Percentiles rank a stretch among this genome's conserved stretches.
These are phyloP conservation scores for Mystacornis crossleyi DNA, from an alignment of 2,113 vertebrate genomes.

Conservation along the genomic window DNA sequence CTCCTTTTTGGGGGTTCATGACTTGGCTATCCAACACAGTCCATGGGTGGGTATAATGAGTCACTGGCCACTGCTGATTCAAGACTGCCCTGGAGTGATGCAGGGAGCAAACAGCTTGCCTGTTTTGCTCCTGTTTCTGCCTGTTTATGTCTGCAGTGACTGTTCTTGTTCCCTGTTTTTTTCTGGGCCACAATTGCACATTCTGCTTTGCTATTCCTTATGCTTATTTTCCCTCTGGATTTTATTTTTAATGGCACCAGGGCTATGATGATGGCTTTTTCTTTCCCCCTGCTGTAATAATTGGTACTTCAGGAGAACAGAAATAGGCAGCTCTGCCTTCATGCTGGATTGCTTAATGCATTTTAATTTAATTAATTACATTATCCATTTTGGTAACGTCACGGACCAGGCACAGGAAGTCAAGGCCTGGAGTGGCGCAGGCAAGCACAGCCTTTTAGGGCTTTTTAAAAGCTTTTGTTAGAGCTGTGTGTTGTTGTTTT, in stretches of 20 bases:
- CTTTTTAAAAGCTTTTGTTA: conserved; percentile 33
- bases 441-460: conserved; percentile 1
- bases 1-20: background rate
- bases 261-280: background rate
- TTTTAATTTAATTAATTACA: conserved; percentile 53
- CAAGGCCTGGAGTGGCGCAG: background rate
- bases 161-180: background rate
- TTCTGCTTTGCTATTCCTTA: background rate
- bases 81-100: background rate
- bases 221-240: background rate
- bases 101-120: background rate
- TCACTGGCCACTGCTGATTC: accelerated
- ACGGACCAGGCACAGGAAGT: background rate
- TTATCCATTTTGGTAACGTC: conserved; percentile 35
- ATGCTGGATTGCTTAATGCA: conserved; percentile 32
- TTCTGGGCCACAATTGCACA: background rate
- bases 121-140: background rate
- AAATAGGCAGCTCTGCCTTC: conserved; percentile 3
- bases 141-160: background rate
- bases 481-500: background rate
- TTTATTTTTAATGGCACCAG: background rate
- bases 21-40: accelerated
- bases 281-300: conserved; percentile 35
- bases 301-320: conserved; percentile 31
- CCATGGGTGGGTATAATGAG: accelerated